Conservation (phyloP, 2,113 vertebrate species). For the Myrmophylax atrothorax region DNA sequence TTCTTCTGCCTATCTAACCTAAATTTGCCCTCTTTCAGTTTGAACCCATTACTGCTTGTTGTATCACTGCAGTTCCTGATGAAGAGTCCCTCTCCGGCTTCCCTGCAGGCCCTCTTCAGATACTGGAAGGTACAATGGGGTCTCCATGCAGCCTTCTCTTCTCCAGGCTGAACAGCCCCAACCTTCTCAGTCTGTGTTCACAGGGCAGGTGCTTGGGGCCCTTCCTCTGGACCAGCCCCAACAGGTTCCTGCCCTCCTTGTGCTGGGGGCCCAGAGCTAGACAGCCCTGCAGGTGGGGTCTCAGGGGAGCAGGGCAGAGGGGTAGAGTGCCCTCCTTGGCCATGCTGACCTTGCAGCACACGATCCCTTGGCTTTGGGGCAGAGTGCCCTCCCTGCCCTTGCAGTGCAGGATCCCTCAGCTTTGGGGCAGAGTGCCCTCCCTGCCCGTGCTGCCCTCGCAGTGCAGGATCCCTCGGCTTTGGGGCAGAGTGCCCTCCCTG, state of each 20-base stretch:
- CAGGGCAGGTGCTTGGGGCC: not conserved
- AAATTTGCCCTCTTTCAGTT: not conserved
- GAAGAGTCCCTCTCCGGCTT: accelerated
- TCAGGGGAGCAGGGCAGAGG: not conserved
- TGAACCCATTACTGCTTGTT: not conserved
- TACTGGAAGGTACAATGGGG: not conserved
- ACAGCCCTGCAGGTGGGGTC: not conserved
- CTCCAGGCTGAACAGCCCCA: not conserved
- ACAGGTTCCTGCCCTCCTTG: not conserved
- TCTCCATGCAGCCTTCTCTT: not conserved
- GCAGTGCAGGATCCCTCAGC: too few species aligned
- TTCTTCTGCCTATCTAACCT: not conserved
- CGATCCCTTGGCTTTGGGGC: not conserved
- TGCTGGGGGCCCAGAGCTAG: not conserved
- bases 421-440: too few species aligned
- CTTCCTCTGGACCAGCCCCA: not conserved
- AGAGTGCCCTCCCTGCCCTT: too few species aligned
- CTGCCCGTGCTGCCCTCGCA: too few species aligned
- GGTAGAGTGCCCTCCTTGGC: not conserved
- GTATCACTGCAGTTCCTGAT: not conserved
- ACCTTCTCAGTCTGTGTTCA: not conserved
- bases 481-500: too few species aligned
- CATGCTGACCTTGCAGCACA: not conserved
- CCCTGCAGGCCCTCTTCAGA: not conserved
- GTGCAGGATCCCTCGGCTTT: too few species aligned